phyloP scores from a whole-genome alignment of 2,888 invertebrate genomes.

The Tipula unca region DNA sequence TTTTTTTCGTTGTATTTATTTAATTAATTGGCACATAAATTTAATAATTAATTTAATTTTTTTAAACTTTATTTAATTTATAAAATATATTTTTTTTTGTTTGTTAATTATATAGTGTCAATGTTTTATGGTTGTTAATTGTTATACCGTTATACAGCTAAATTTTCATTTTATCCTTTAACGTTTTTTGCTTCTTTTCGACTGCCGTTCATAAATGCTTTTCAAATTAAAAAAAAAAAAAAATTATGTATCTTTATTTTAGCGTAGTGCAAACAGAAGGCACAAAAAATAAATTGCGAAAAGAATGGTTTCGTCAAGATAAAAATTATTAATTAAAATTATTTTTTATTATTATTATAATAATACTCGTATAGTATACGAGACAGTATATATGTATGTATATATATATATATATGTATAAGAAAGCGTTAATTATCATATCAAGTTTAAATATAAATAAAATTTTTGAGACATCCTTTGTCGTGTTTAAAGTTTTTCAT shows the following conservation, averaged over 20 bases:
- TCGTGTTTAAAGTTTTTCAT: background rate
- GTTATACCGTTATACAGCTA: background rate
- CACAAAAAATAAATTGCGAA: background rate
- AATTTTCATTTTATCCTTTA: background rate
- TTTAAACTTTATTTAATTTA: background rate
- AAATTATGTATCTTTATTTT: background rate
- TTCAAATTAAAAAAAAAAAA: background rate
- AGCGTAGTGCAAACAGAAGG: background rate
- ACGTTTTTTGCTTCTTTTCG: background rate
- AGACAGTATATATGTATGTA: background rate
- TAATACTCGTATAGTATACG: background rate
- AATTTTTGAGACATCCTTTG: background rate
- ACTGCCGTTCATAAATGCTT: background rate
- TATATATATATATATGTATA: too few relatives aligned
- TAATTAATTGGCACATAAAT: slow-evolving; percentile 8
- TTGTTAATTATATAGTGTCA: background rate
- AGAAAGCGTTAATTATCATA: slow-evolving; percentile 8
- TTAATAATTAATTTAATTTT: background rate
- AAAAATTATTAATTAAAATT: background rate
- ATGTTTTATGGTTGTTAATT: background rate
- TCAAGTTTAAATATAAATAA: background rate
- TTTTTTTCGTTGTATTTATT: background rate
- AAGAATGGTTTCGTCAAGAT: background rate
- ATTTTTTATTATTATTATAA: background rate
- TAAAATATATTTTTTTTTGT: background rate